Evolutionary conservation across 2,888 invertebrate genomes (phyloP), one percentile per base, ranked within the genome.

Genomic region (Disparrhopalites patrizii): DNA sequence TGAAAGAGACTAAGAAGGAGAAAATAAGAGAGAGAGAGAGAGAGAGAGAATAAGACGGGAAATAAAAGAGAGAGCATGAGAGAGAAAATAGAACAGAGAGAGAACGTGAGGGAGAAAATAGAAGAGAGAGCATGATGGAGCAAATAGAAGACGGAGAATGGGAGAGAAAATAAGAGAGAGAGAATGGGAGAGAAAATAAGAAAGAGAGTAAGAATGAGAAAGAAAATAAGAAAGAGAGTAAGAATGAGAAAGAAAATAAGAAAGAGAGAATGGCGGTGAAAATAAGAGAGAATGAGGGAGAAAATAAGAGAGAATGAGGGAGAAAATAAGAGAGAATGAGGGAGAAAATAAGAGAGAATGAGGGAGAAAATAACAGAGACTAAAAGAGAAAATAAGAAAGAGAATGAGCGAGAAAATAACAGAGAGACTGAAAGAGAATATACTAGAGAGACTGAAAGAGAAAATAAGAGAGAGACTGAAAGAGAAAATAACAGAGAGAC

Each of bases 301-400:
- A n/a, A 20, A 43, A 43, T 4, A 36, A 13, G 13, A 36, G 10
- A 10, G 36, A 8, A 36, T 10, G 8, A 36, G 36, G 36, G 36
- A 36, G 36, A 36, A 8, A 13, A 36, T 36, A 36, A 13, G 36
- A 36, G 36, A 13, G 13, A 20, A 20, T 18, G 20, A 18, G 43
- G n/a, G n/a, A 20, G 43, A n/a, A 43, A 43, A 18, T 43, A 20
- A 43, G n/a, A 43, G 43, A 43, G 43, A 43, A 43, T 43, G n/a
- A 43, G 43, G 36, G 20, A 18, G 43, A 43, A 36, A 36, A 36
- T 36, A 13, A 13, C 13, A 10, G 43, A 43, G 43, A 18, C 20
- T 43, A 18, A 43, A n/a, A 18, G n/a, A 18, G 43, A 43, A n/a
- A 20, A 43, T 43, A 20, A 43, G 18, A 43, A 43, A 18, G 18